Evolutionary conservation across 2,888 invertebrate species (phyloP), one percentile per base, ranked within the genome.

Genomic region (Drosophila multiciliata): DNA sequence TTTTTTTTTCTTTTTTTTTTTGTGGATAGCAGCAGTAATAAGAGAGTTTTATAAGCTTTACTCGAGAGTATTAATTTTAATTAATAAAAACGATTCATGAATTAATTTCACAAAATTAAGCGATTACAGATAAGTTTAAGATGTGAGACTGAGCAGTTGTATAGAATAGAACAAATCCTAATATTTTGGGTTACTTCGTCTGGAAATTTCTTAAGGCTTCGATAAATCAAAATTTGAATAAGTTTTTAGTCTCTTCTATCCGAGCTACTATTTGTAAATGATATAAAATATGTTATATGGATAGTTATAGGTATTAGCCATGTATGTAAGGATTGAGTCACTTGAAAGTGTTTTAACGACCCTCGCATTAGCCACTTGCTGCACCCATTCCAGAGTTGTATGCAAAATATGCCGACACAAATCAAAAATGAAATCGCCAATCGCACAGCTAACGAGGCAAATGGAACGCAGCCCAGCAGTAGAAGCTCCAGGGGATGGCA

Each of bases 351-450:
- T 5, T 38, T 5, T 0, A 61, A 5, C 71, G 12, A 20, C 79
- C 72, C 89, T 88, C 89, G 89, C 57, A 61, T 59, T 65, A 55
- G 66, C 71, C 66, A 82, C 82, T 85, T 85, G 82, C 75, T 73
- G 82, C 70, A 65, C 73, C 63, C 85, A 73, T 73, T 82, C 52
- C 62, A 49, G 36, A 58, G 32, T 52, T 75, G 75, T 89, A 87
- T 87, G 87, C 87, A 90, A 90, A 90, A 87, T 87, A 87, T 87
- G 83, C 80, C 76, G 79, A 75, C 87, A 83, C 88, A 87, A 87
- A 90, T 88, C 89, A 88, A 86, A 85, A 86, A 82, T 84, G 64
- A 86, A 87, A 84, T 84, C 89, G 74, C 72, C 78, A 80, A 82
- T 80, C 73, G 71, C 66, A 42, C 54, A 72, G 73, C 78, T 87